Conservation (phyloP, 2,888 invertebrate genomes). For the Margaritifera margaritifera region DNA sequence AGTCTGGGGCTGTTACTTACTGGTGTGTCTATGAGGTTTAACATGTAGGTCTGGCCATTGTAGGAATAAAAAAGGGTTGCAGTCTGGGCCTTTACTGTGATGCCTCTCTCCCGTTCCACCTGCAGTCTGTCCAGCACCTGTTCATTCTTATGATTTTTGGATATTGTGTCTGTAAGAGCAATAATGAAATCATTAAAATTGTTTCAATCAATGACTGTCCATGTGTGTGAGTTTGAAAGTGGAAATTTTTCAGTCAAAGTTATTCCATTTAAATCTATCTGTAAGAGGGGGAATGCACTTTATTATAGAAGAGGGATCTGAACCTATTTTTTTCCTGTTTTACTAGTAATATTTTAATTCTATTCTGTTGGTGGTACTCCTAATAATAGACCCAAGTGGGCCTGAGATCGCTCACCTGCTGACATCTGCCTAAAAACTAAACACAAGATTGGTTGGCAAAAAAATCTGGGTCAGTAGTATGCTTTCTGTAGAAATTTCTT, state of each 20-base stretch:
- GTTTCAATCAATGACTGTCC: too few relatives aligned
- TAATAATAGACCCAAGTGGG: too few relatives aligned
- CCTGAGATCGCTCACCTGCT: too few relatives aligned
- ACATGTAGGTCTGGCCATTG: conserved; percentile 80
- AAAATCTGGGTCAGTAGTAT: too few relatives aligned
- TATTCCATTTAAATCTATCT: neutral
- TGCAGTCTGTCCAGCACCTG: conserved; percentile 77
- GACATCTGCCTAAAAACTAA: too few relatives aligned
- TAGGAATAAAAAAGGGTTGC: conserved; percentile 84
- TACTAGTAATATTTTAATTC: too few relatives aligned
- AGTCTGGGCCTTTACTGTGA: conserved; percentile 98
- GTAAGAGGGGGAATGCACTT: too few relatives aligned
- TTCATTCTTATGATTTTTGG: conserved; percentile 63
- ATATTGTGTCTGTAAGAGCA: conserved; percentile 70
- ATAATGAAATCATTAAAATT: neutral
- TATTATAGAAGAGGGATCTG: too few relatives aligned
- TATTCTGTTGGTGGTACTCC: too few relatives aligned
- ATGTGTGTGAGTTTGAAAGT: neutral
- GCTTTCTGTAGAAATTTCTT: too few relatives aligned
- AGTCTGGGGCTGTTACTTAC: conserved; percentile 49
- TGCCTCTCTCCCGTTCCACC: conserved; percentile 96
- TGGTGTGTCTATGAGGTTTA: conserved; percentile 98
- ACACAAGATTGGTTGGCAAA: too few relatives aligned
- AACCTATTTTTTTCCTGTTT: too few relatives aligned
- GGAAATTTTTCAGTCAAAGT: neutral